Conservation (phyloP, 2,888 invertebrate genomes). For the Pemphredon lugubris region DNA sequence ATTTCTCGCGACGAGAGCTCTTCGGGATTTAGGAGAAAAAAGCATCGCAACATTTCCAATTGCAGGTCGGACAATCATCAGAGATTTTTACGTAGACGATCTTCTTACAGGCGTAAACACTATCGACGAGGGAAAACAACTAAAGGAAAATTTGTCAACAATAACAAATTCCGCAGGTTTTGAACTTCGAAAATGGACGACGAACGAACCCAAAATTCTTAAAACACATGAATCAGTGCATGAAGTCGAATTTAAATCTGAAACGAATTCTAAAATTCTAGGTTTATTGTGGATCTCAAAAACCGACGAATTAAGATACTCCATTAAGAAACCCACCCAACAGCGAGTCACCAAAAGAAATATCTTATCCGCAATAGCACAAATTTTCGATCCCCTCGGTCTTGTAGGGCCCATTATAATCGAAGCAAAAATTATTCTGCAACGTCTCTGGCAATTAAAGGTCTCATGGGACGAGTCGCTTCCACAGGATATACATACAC, state of each 20-base stretch:
- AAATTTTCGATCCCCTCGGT: not conserved
- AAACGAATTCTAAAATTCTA: not conserved
- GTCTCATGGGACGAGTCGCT: slow-evolving; percentile 8
- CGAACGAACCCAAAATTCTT: not conserved
- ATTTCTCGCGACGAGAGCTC: not conserved
- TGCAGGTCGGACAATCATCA: not conserved
- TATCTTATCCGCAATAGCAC: not conserved
- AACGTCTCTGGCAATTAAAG: slow-evolving; percentile 1
- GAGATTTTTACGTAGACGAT: not conserved
- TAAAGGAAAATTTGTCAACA: not conserved
- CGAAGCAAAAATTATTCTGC: not conserved
- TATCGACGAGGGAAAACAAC: not conserved
- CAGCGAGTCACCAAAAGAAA: not conserved
- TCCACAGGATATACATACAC: not conserved
- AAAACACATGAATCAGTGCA: not conserved
- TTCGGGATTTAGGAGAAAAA: not conserved
- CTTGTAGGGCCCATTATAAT: not conserved
- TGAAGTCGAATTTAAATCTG: not conserved
- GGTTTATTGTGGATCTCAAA: not conserved
- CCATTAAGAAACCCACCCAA: not conserved
- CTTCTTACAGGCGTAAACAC: not conserved
- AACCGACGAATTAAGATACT: not conserved
- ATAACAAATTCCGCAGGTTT: not conserved
- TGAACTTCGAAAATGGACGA: not conserved
- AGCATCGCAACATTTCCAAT: not conserved